A percentile compares a stretch with the other conserved stretches of the same genome.
Conservation (phyloP, 2,797 vertebrate species). For the Crenuchus spilurus region DNA sequence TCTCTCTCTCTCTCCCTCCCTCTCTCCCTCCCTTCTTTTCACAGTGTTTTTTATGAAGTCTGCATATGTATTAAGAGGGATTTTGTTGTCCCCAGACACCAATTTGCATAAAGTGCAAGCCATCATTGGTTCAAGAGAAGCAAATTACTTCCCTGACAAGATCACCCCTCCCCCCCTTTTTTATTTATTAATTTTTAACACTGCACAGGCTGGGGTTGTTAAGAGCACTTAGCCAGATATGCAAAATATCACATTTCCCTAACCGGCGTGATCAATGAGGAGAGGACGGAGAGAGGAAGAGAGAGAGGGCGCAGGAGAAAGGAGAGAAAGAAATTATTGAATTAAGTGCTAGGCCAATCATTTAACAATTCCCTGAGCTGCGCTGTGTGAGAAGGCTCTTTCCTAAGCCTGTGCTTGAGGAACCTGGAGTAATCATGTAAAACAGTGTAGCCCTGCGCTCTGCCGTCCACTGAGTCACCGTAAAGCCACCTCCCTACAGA, state of each 20-base stretch:
- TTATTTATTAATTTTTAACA: conserved; percentile 88
- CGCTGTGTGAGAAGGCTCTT: conserved; percentile 82
- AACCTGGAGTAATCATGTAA: conserved; percentile 91
- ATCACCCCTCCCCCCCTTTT: conserved; percentile 84
- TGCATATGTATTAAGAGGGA: conserved; percentile 98
- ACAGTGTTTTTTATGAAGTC: conserved; percentile 86
- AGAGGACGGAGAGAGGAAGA: conserved; percentile 50
- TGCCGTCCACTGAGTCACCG: conserved; percentile 69
- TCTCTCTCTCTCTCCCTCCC: conserved; percentile 27
- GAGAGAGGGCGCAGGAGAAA: conserved; percentile 39
- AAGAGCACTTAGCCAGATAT: conserved; percentile 95
- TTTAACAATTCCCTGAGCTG: conserved; percentile 87
- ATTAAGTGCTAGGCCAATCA: conserved; percentile 87
- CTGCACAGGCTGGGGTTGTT: conserved; percentile 89
- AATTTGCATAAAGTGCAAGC: conserved; percentile 99
- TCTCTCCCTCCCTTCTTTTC: conserved; percentile 58
- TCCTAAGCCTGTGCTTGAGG: conserved; percentile 87
- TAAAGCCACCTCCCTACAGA: conserved; percentile 57
- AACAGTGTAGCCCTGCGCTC: conserved; percentile 86
- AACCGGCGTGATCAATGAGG: conserved; percentile 88
- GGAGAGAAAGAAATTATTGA: conserved; percentile 72
- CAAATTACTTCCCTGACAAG: conserved; percentile 97
- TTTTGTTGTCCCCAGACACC: conserved; percentile 98
- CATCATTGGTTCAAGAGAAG: conserved; percentile 98
- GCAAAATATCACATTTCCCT: conserved; percentile 90